Base-by-base conservation (phyloP, 1,140 invertebrate species). In the Diabrotica virgifera region DNA sequence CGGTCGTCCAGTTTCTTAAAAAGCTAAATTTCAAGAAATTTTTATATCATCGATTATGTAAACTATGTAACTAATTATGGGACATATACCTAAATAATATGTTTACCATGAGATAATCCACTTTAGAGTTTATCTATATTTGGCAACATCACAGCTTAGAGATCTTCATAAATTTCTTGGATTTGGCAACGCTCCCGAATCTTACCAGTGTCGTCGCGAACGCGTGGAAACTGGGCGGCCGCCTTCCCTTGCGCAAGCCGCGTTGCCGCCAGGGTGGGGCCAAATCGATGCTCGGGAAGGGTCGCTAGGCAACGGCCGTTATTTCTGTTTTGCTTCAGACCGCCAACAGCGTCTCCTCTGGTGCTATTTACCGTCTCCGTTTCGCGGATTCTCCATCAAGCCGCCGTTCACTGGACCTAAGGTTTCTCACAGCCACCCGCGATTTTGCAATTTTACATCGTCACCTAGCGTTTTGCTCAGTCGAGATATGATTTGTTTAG, bases 271-370 rank as follows among this genome's bases (percentile, higher is more conserved):
- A 60, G 68, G 68, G 68, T 66, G 68, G 65, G 65, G 65, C 69
- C 63, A 74, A 69, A 75, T 74, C 73, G 73, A 75, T 75, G 69
- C 68, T 70, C 62, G 69, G 72, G 66, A 72, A 10, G 72, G 71
- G 74, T 75, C 70, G 72, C 72, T 67, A 68, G 68, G 74, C 69
- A 70, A 75, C 74, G 74, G 70, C 8, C 72, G 64, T 36, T 50
- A 71, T 70, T 68, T 69, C 73, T 70, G 71, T 71, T 74, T 74
- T 73, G 71, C 72, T 74, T 74, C 74, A 77, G 71, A 75, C 72
- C 75, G 72, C 75, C 75, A 75, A 70, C 72, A 8, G 58, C 58
- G 40, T n/a, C n/a, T 46, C 40, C 40, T 8, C n/a, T 46, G n/a
- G n/a, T 46, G 8, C 40, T 8, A 46, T 46, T 46, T n/a, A n/a